Base-by-base conservation (phyloP, 92 coral and sea anemone genomes). In the Epizoanthus scotinus region DNA sequence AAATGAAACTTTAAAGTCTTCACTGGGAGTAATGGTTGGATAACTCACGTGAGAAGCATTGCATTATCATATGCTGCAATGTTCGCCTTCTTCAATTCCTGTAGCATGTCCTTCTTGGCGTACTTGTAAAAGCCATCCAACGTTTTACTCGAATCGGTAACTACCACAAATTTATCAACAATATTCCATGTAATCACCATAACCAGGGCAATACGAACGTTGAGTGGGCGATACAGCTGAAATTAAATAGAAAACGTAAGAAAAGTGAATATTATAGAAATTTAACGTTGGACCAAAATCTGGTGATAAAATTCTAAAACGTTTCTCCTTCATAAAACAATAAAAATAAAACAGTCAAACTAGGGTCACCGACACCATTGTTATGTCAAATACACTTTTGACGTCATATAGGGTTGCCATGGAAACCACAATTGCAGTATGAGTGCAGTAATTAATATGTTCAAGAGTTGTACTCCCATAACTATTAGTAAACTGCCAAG, bases 171-270 rank as follows among this genome's bases (percentile, higher is more conserved):
- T 36, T 27, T 60, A 78, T 95, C 79, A 10, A 67, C 3, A 8
- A 34, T 75, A 27, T 60, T 89, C 99, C 99, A 95, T 8, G 88
- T 89, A 47, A 91, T 91, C 21, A 95, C 78, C 57, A 75, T 82
- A n/a, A 85, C 87, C 55, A 94, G 61, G 42, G 93, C 96, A 3
- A 95, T 72, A 36, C 99, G 91, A 19, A 95, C 82, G 22, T 91
- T 87, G 14, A 89, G 77, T 24, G 90, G 77, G 14, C 99, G 89
- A 73, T 80, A 95, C 22, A 93, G 77, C 99, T 95, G 80, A 27
- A 31, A 56, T 19, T 7, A 0, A 72, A 73, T 1, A 24, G 9
- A 49, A 65, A 6, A 29, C 52, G 14, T 47, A 47, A 9, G 40
- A 47, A 47, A 47, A 9, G 52, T 47, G 1, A 47, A 8, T 47